Conservation (phyloP, 2,797 vertebrate genomes). For the Acanthopagrus latus region DNA sequence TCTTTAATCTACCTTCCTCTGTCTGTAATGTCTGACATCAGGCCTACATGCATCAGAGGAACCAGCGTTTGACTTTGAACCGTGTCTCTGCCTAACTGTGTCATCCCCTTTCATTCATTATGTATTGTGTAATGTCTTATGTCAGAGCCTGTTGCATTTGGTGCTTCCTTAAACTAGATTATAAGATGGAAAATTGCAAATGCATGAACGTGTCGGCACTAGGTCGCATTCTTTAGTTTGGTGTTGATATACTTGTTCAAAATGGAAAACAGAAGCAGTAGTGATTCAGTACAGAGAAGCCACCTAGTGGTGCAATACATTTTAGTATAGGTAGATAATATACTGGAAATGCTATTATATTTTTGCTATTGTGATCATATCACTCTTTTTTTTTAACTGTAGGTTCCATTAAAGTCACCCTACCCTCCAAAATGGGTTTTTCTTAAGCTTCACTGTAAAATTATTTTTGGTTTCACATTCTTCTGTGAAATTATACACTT, state of each 20-base stretch:
- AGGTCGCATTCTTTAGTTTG: neutral
- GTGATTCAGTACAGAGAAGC: constrained; percentile 8
- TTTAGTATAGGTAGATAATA: neutral
- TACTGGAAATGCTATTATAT: neutral
- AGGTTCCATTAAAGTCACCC: too few relatives aligned
- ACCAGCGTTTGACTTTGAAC: constrained; percentile 36
- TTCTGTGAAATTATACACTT: too few relatives aligned
- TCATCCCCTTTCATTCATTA: constrained; percentile 47
- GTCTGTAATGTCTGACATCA: neutral
- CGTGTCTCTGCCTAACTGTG: constrained; percentile 4
- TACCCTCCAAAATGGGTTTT: too few relatives aligned
- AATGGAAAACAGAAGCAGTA: neutral
- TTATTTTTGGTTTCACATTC: too few relatives aligned
- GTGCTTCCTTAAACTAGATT: neutral
- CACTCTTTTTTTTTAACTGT: neutral
- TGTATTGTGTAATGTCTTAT: constrained; percentile 39
- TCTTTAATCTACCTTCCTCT: neutral
- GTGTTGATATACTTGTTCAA: neutral
- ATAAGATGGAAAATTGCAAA: neutral
- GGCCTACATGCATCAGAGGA: constrained; percentile 7
- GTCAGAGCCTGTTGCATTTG: constrained; percentile 23
- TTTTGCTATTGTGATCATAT: neutral
- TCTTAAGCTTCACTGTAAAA: too few relatives aligned
- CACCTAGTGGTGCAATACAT: constrained; percentile 14
- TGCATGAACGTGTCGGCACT: neutral